Evolutionary conservation across 2,888 invertebrate genomes (phyloP).

Genomic region (Cephus spinipes): DNA sequence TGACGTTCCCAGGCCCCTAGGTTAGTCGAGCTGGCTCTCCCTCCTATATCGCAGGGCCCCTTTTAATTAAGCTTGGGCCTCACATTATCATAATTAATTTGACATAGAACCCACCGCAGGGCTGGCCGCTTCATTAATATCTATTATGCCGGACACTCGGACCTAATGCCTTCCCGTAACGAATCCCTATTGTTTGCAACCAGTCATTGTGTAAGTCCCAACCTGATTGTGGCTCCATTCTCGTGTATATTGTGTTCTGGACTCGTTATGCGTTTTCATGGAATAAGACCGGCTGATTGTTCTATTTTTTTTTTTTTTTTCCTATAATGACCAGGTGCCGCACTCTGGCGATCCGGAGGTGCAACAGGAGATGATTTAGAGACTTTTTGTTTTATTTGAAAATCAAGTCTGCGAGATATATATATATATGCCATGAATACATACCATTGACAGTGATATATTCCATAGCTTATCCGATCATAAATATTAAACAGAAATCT

Average conservation of each 20-base stretch:
- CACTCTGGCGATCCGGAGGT: not conserved
- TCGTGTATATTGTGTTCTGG: not conserved
- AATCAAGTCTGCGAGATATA: not conserved
- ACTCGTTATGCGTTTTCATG: not conserved
- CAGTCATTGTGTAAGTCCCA: slow-evolving; percentile 39
- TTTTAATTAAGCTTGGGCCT: slow-evolving; percentile 14
- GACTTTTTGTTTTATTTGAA: not conserved
- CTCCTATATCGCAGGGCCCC: slow-evolving; percentile 16
- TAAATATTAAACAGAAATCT: not conserved
- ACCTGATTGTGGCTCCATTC: not conserved
- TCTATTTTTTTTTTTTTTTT: not conserved
- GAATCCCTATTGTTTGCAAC: slow-evolving; percentile 52
- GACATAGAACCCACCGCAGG: slow-evolving; percentile 15
- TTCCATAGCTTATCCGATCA: not conserved
- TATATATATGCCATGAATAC: not conserved
- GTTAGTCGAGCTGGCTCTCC: slow-evolving; percentile 32
- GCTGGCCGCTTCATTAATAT: slow-evolving; percentile 45
- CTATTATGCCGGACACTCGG: slow-evolving; percentile 49
- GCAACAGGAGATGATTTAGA: not conserved
- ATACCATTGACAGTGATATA: not conserved
- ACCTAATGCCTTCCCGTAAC: slow-evolving; percentile 47
- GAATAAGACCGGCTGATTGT: not conserved
- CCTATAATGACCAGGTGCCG: not conserved
- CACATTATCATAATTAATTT: slow-evolving; percentile 47
- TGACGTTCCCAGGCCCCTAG: not conserved